Evolutionary conservation across 2,888 invertebrate genomes (phyloP), one percentile per base, ranked within the genome.

Genomic region (Dusona sp.): DNA sequence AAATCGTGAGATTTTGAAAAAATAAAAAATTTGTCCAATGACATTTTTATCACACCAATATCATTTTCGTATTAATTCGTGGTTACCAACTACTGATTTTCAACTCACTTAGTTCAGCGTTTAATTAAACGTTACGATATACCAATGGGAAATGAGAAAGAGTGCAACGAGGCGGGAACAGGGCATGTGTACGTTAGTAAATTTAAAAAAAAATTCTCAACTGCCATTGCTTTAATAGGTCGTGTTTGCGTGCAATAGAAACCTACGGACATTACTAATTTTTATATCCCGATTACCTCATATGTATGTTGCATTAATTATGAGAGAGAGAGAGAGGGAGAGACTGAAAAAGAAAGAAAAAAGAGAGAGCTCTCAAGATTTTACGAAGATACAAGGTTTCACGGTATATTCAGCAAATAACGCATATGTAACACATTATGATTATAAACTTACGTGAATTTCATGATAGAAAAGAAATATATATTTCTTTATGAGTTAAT

Each of bases 221-320:
- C 70, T 77, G 64, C 64, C 51, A 84, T 45, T 42, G 64, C 75
- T 70, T 84, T 80, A 80, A 80, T 51, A 64, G 84, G 70, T 77
- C 80, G 64, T 84, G 84, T 80, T 64, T 64, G 75, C 84, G 75
- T 77, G 84, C 72, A 65, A 80, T 70, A 57, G 54, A 84, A 84
- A 64, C 74, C 54, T 68, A 54, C n/a, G 38, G 51, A 70, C 80
- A 75, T 75, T 80, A 80, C 54, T 54, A 70, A 80, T 80, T 65
- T 84, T 75, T 33, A 81, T 74, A 75, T 77, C 72, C 42, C 61
- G 57, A 80, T 80, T 75, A 72, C 84, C 51, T 64, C 75, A 84
- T 80, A 54, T 33, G 64, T 54, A n/a, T 67, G 36, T 48, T 45
- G 67, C 67, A 74, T 83, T 83, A 83, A 80, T 84, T 75, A 75